Percentiles rank a stretch among this genome's conserved stretches.
phyloP scores from a whole-genome alignment of 1,140 invertebrate species.

The Neodiprion virginianus region DNA sequence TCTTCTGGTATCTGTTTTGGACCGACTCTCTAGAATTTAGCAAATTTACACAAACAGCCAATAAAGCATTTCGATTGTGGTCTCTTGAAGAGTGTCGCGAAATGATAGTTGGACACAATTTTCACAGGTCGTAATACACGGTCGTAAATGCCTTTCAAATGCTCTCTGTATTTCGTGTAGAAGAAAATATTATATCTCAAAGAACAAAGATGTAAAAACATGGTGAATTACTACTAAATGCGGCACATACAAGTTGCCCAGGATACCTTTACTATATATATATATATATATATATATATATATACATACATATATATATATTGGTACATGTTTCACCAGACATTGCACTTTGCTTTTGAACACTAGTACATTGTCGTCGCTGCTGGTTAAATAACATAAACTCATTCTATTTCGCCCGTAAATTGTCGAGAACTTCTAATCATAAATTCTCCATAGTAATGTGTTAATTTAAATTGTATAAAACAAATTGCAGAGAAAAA shows the following conservation, averaged over 20 bases:
- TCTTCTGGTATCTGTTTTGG: neutral
- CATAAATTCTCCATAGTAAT: too few relatives aligned
- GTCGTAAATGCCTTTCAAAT: neutral
- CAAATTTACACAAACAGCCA: slow-evolving; percentile 2
- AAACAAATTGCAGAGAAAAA: too few relatives aligned
- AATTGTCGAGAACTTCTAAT: too few relatives aligned
- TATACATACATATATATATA: neutral
- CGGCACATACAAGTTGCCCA: too few relatives aligned
- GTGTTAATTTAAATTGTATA: too few relatives aligned
- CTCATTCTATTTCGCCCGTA: neutral
- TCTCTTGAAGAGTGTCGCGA: neutral
- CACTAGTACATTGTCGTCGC: neutral
- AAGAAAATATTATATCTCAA: neutral
- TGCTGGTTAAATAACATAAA: neutral
- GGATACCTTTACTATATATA: too few relatives aligned
- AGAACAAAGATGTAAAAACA: neutral
- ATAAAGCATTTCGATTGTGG: neutral
- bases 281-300: neutral
- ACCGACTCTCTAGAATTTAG: neutral
- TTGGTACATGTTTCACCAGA: neutral
- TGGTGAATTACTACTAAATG: too few relatives aligned
- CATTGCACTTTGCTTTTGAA: slow-evolving; percentile 2
- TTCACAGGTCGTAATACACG: neutral
- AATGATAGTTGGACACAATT: too few relatives aligned
- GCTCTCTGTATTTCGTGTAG: neutral